phyloP scores from a whole-genome alignment of 2,113 vertebrate genomes.

The Todiramphus saurophagus region DNA sequence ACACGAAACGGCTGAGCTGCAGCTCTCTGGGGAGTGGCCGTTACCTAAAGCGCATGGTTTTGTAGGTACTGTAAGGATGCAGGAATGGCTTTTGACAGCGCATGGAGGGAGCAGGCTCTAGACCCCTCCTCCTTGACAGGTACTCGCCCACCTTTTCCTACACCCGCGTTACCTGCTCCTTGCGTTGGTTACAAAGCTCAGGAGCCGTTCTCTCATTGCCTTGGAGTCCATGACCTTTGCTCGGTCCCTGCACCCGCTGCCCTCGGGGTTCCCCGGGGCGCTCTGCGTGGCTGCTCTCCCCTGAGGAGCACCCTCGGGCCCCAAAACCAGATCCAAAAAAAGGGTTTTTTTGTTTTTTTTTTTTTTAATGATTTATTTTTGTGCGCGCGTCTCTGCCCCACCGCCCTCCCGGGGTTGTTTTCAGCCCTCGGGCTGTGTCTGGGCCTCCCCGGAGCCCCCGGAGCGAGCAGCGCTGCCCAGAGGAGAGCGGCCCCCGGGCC shows the following conservation, averaged over 20 bases:
- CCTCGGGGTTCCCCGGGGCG: background rate
- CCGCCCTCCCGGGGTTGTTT: background rate
- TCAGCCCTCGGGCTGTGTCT: background rate
- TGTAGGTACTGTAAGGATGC: accelerated
- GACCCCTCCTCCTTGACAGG: background rate
- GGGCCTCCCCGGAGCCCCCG: background rate
- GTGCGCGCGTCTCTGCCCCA: background rate
- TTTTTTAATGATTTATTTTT: no score
- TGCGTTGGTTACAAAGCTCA: background rate
- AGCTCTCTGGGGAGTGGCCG: background rate
- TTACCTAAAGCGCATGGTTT: background rate
- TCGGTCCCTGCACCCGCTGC: background rate
- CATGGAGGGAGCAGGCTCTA: background rate
- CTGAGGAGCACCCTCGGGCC: background rate
- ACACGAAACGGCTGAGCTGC: background rate
- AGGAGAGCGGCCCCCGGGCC: background rate
- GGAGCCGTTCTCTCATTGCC: background rate
- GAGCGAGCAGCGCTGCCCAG: background rate
- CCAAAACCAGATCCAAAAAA: accelerated
- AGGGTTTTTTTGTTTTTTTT: no score
- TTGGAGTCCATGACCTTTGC: background rate
- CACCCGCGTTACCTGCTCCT: accelerated
- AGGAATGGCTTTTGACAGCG: background rate
- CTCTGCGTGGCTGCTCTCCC: accelerated
- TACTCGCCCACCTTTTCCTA: background rate